Conservation (phyloP, 2,888 invertebrate genomes). For the Erpobdella octoculata region DNA sequence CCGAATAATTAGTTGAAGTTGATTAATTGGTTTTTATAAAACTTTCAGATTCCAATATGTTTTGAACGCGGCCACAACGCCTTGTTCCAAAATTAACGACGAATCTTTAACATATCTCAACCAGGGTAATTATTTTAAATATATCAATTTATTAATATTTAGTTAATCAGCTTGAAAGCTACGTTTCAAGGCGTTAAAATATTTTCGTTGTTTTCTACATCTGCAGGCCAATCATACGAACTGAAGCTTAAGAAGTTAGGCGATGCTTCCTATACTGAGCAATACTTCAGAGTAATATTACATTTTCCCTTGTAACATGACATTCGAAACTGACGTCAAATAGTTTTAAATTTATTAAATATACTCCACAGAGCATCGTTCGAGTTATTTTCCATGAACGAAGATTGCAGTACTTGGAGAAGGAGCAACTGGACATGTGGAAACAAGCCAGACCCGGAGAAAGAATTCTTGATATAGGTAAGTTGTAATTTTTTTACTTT, state of each 20-base stretch:
- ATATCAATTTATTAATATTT: neutral
- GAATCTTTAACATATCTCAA: constrained; percentile 90
- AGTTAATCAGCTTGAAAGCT: neutral
- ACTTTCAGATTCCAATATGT: constrained; percentile 75
- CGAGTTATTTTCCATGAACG: constrained; percentile 92
- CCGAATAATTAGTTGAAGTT: neutral
- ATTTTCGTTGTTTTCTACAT: neutral
- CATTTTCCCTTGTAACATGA: neutral
- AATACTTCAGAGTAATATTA: constrained; percentile 15
- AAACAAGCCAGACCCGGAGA: constrained; percentile 80
- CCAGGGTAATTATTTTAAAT: constrained; percentile 59
- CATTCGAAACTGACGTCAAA: neutral
- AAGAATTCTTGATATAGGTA: constrained; percentile 73
- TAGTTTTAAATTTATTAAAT: neutral
- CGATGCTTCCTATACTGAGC: neutral
- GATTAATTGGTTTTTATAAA: neutral
- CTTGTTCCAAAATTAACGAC: constrained; percentile 89
- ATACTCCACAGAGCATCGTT: constrained; percentile 61
- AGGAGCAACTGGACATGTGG: constrained; percentile 86
- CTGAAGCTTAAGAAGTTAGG: constrained; percentile 69
- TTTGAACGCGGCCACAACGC: constrained; percentile 89
- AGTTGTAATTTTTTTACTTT: constrained; percentile 5
- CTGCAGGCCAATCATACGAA: constrained; percentile 79
- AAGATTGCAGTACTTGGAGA: constrained; percentile 85
- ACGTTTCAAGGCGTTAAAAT: neutral